A percentile compares a stretch with the other conserved stretches of the same genome.
Conservation (phyloP, 1,140 invertebrate genomes). For the Sarcophaga peregrina region DNA sequence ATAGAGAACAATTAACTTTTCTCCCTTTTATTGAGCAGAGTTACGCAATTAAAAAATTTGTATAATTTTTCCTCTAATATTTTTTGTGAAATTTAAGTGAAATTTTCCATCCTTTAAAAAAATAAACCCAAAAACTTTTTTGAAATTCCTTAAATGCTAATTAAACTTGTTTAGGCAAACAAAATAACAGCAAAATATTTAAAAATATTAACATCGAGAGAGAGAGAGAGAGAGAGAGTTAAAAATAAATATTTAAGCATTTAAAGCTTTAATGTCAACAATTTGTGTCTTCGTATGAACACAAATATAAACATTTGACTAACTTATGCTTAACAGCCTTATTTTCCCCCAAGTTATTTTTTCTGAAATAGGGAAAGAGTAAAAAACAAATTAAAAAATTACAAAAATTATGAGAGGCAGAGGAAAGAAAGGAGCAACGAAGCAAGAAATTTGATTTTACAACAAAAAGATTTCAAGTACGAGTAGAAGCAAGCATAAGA, state of each 20-base stretch:
- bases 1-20: too few species aligned
- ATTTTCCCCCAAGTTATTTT: not conserved
- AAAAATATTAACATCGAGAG: not conserved
- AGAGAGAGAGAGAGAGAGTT: not conserved
- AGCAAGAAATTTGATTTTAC: constrained; percentile 33
- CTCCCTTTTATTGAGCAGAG: too few species aligned
- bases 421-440: not conserved
- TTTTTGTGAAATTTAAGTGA: not conserved
- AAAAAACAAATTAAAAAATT: not conserved
- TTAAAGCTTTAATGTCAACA: not conserved
- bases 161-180: not conserved
- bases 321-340: not conserved
- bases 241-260: not conserved
- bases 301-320: too few species aligned
- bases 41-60: too few species aligned
- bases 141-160: not conserved
- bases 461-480: not conserved
- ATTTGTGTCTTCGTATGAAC: not conserved
- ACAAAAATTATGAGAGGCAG: not conserved
- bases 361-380: not conserved
- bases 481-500: not conserved
- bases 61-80: too few species aligned
- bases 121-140: not conserved
- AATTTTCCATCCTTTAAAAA: not conserved
- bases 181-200: not conserved